Base-by-base conservation (phyloP, 2,888 invertebrate genomes). In the Lysandra coridon region DNA sequence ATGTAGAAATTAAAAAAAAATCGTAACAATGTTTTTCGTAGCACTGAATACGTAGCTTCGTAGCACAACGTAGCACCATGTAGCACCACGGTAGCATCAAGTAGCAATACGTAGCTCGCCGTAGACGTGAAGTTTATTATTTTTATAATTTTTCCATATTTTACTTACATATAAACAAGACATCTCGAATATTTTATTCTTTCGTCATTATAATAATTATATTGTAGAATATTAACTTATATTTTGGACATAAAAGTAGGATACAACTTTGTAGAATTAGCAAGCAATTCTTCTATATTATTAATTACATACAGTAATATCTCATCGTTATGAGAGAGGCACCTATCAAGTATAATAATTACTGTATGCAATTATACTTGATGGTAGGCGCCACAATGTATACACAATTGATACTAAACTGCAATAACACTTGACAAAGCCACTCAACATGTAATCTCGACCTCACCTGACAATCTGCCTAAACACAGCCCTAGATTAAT, bases 401-500 rank as follows among this genome's bases (percentile, higher is more conserved):
- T 69, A 69, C 69, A 14, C 12, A 33, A 69, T 69, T 69, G 69
- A 69, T 14, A 69, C 33, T 69, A 69, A 69, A 69, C 69, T 33
- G 69, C 69, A 69, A 69, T 69, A 37, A 37, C 69, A 37, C 64
- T 64, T 64, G 30, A 64, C 74, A 23, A 74, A 74, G 74, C 74
- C 40, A 74, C 74, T 74, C 74, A 37, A 69, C 69, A 69, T 69
- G 69, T 69, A 33, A 37, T 69, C 44, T n/a, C 74, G 74, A 53
- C 76, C 49, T 53, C 76, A 75, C 44, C 75, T 75, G 75, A 49
- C 76, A 76, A 53, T 57, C 30, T 57, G 12, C 14, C 76, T 76
- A 76, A 76, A 57, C 33, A 57, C 57, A 57, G 33, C 78, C 78
- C 57, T 79, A 79, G 80, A 79, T 81, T 81, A 79, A 82, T 81